Percentiles rank a stretch among this genome's conserved stretches.
Evolutionary conservation across 2,113 vertebrate species (phyloP).

Genomic region (Pavo muticus): DNA sequence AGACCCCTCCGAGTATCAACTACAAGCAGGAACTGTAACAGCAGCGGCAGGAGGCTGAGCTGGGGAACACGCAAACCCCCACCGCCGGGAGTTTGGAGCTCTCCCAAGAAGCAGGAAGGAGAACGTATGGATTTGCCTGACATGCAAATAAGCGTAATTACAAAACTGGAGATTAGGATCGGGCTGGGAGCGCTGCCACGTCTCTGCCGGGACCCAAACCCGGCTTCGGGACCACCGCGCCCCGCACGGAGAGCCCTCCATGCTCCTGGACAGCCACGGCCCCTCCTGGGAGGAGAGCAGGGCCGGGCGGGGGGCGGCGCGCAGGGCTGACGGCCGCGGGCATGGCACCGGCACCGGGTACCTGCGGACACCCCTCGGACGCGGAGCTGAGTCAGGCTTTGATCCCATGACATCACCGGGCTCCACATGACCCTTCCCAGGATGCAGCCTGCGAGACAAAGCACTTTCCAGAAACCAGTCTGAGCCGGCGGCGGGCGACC

Average conservation of each 20-base stretch:
- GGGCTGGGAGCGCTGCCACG: background rate
- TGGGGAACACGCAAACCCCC: background rate
- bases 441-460: slow-evolving; percentile 88
- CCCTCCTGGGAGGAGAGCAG: slow-evolving; percentile 52
- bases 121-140: background rate
- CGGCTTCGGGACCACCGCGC: background rate
- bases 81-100: background rate
- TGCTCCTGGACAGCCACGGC: background rate
- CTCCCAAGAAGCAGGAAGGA: background rate
- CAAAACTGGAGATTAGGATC: background rate
- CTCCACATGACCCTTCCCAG: slow-evolving; percentile 90
- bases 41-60: background rate
- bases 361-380: slow-evolving; percentile 64
- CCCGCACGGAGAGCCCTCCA: background rate
- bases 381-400: slow-evolving; percentile 84
- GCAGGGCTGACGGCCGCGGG: background rate
- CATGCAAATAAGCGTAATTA: background rate
- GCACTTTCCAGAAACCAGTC: slow-evolving; percentile 90
- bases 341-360: background rate
- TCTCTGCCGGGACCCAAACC: background rate
- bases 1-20: background rate
- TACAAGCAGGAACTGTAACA: background rate
- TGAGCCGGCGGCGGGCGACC: slow-evolving; percentile 86
- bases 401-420: slow-evolving; percentile 86
- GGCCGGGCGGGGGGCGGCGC: background rate